Percentiles rank a stretch among this genome's conserved stretches.
phyloP scores from a whole-genome alignment of 1,140 invertebrate species.

The Lutraria rhynchaena region DNA sequence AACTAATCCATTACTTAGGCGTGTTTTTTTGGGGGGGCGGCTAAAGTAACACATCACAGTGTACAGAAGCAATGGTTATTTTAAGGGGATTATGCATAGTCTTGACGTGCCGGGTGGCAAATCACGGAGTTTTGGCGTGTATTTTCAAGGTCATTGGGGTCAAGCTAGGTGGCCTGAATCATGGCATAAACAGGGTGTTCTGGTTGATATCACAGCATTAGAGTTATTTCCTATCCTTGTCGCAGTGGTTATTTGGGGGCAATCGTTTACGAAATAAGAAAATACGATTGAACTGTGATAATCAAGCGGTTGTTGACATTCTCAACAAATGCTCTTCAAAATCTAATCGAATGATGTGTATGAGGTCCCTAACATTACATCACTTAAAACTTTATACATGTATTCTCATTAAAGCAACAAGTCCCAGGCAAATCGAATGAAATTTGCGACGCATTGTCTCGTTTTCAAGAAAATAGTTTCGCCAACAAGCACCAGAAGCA shows the following conservation, averaged over 20 bases:
- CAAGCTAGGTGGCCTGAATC: conserved; percentile 4
- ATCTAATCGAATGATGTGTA: conserved; percentile 19
- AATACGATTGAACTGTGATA: conserved; percentile 6
- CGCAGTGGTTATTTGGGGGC: conserved; percentile 5
- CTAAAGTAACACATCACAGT: background rate
- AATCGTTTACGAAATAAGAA: background rate
- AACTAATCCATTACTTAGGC: conserved; percentile 36
- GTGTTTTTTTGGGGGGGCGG: conserved; percentile 32
- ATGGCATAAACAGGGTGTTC: background rate
- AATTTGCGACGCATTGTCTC: too few relatives aligned
- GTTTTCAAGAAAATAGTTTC: too few relatives aligned
- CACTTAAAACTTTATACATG: too few relatives aligned
- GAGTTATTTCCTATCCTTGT: conserved; percentile 22
- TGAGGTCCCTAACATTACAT: too few relatives aligned
- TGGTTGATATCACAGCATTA: background rate
- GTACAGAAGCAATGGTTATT: background rate
- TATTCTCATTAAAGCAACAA: too few relatives aligned
- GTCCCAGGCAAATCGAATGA: too few relatives aligned
- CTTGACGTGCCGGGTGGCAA: background rate
- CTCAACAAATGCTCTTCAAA: conserved; percentile 14
- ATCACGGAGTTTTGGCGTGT: background rate
- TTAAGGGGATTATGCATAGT: background rate
- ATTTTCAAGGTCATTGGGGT: conserved; percentile 22
- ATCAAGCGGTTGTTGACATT: conserved; percentile 5
- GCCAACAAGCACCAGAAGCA: too few relatives aligned